phyloP scores from a whole-genome alignment of 2,888 invertebrate genomes.

The Beris chalybata region DNA sequence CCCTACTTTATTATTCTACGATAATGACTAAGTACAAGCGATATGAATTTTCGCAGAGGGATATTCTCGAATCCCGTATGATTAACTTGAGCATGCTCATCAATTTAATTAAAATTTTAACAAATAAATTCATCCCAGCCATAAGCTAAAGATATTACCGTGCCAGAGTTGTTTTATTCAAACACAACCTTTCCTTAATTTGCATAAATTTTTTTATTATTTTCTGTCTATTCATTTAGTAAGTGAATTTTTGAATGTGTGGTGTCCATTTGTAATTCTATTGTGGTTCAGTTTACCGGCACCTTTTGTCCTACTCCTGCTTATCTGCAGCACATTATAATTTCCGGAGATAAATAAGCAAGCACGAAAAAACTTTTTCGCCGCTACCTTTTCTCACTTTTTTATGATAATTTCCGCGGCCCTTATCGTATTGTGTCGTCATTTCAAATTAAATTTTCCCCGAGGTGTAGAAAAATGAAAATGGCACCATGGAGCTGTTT shows the following conservation, averaged over 20 bases:
- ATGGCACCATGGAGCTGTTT: background rate
- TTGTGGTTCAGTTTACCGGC: background rate
- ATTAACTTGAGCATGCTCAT: constrained; percentile 30
- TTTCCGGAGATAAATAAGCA: constrained; percentile 39
- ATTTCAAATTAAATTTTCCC: constrained; percentile 33
- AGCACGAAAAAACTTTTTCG: constrained; percentile 35
- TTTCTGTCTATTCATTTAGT: constrained; percentile 26
- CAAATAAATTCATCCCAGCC: constrained; percentile 38
- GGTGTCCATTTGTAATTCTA: constrained; percentile 16
- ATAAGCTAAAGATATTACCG: constrained; percentile 33
- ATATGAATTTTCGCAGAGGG: too few relatives aligned
- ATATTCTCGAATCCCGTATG: constrained; percentile 5
- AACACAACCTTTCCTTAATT: constrained; percentile 29
- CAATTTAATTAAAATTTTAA: constrained; percentile 40
- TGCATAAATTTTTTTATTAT: constrained; percentile 36
- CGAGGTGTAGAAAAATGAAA: constrained; percentile 23
- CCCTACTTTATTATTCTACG: too few relatives aligned
- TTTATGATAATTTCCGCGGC: constrained; percentile 38
- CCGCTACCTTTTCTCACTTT: constrained; percentile 34
- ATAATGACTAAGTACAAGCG: too few relatives aligned
- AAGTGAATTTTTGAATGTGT: constrained; percentile 3
- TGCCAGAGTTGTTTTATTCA: constrained; percentile 31
- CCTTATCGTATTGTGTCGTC: constrained; percentile 32
- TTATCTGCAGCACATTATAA: constrained; percentile 39
- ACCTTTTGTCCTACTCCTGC: constrained; percentile 3